A percentile compares a stretch with the other conserved stretches of the same genome.
Conservation (phyloP, 2,888 invertebrate genomes). For the Watsonalla binaria region DNA sequence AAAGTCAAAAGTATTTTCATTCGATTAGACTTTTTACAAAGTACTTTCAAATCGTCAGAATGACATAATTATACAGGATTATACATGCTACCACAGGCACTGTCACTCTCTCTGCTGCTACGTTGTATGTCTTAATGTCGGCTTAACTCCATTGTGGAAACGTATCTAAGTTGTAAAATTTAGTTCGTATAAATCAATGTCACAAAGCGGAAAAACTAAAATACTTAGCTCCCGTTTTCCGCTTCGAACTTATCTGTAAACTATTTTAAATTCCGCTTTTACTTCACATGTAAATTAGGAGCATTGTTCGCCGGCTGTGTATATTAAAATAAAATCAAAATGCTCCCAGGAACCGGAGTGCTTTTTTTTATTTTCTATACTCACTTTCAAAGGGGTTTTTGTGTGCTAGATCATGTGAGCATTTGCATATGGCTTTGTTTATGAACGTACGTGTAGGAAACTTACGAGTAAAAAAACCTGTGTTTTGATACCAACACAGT, state of each 20-base stretch:
- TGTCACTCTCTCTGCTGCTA: no score
- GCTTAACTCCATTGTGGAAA: no score
- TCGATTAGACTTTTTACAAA: no score
- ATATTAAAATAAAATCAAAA: conserved; percentile 12
- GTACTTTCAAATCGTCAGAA: no score
- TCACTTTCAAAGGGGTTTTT: conserved; percentile 12
- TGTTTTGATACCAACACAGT: not conserved
- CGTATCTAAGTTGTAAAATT: no score
- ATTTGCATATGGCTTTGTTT: conserved; percentile 2
- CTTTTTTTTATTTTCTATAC: conserved; percentile 5
- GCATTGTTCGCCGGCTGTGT: conserved; percentile 1
- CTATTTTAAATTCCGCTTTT: not conserved
- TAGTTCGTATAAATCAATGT: conserved; percentile 13
- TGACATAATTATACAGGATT: no score
- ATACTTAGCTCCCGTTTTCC: conserved; percentile 23
- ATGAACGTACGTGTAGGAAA: not conserved
- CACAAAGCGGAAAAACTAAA: conserved; percentile 25
- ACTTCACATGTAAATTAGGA: conserved; percentile 1
- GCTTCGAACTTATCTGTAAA: not conserved
- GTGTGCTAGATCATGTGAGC: conserved; percentile 2
- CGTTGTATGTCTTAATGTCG: no score
- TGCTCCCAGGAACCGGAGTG: conserved; percentile 6
- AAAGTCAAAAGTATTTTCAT: no score
- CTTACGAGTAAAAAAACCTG: not conserved
- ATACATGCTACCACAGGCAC: no score